These are phyloP conservation scores for Apomyelois bistriatella DNA, from an alignment of 2,888 invertebrate species.

Conservation along the genomic window DNA sequence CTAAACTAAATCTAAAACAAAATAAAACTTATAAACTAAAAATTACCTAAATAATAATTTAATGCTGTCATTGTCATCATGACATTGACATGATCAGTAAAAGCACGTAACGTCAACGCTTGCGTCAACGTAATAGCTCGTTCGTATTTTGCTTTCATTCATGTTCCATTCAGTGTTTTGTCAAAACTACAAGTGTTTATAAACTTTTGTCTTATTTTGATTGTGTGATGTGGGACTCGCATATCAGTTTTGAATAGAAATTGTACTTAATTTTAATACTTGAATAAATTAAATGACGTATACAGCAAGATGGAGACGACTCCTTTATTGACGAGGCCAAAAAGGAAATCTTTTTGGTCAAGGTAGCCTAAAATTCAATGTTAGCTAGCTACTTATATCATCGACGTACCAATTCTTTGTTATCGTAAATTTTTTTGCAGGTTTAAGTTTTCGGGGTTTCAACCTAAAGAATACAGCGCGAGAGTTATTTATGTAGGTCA, in stretches of 20 bases:
- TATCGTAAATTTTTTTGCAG: constrained; percentile 66
- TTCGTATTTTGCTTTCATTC: too few species aligned
- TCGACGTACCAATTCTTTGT: constrained; percentile 20
- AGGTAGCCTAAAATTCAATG: constrained; percentile 46
- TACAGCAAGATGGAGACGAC: constrained; percentile 61
- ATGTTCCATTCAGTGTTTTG: too few species aligned
- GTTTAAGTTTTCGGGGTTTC: constrained; percentile 87
- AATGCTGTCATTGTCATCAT: too few species aligned
- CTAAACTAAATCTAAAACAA: too few species aligned
- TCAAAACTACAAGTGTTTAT: constrained; percentile 25
- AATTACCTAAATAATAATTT: too few species aligned
- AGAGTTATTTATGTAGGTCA: constrained; percentile 89
- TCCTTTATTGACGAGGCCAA: constrained; percentile 60
- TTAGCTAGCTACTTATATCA: constrained; percentile 20
- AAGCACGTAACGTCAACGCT: too few species aligned
- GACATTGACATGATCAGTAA: too few species aligned
- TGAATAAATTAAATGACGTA: neutral
- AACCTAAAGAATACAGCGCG: constrained; percentile 86
- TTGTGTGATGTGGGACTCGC: constrained; percentile 22
- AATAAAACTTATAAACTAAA: too few species aligned
- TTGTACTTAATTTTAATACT: neutral
- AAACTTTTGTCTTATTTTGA: constrained; percentile 21
- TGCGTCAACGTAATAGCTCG: too few species aligned
- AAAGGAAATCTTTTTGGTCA: constrained; percentile 68
- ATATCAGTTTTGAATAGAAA: constrained; percentile 14